A percentile compares a stretch with the other conserved stretches of the same genome.
Conservation (phyloP, 1,140 invertebrate genomes). For the Drosophila nigromelanica region DNA sequence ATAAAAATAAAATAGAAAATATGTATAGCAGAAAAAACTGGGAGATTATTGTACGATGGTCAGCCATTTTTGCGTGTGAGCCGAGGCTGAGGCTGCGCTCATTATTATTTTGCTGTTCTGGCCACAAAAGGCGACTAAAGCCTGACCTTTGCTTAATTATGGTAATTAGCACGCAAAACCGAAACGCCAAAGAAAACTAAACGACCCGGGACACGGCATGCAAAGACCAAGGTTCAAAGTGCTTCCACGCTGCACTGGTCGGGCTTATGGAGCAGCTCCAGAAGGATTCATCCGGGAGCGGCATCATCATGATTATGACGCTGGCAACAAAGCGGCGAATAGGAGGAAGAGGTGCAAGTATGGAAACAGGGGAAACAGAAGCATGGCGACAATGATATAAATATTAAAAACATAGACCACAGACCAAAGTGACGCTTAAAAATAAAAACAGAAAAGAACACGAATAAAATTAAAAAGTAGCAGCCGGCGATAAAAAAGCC, state of each 20-base stretch:
- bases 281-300: slow-evolving; percentile 22
- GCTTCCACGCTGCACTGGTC: slow-evolving; percentile 9
- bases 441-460: slow-evolving; percentile 3
- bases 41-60: slow-evolving; percentile 56
- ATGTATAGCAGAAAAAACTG: slow-evolving; percentile 3
- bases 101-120: slow-evolving; percentile 73
- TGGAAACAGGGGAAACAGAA: neutral
- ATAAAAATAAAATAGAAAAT: slow-evolving; percentile 1
- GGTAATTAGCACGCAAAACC: slow-evolving; percentile 73
- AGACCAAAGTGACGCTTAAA: slow-evolving; percentile 10
- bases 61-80: slow-evolving; percentile 55
- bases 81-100: slow-evolving; percentile 30
- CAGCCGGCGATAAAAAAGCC: slow-evolving; percentile 42
- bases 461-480: slow-evolving; percentile 26
- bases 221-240: slow-evolving; percentile 27
- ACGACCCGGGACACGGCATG: slow-evolving; percentile 49
- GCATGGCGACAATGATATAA: slow-evolving; percentile 58
- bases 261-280: slow-evolving; percentile 8
- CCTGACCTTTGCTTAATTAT: slow-evolving; percentile 82
- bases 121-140: slow-evolving; percentile 78
- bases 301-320: slow-evolving; percentile 47
- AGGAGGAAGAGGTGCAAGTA: too few relatives aligned
- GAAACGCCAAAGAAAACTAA: slow-evolving; percentile 60
- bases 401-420: slow-evolving; percentile 67
- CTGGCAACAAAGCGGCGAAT: slow-evolving; percentile 49